Evolutionary conservation across 2,888 invertebrate genomes (phyloP), one percentile per base, ranked within the genome.

Genomic region (Pristionchus japonicus): DNA sequence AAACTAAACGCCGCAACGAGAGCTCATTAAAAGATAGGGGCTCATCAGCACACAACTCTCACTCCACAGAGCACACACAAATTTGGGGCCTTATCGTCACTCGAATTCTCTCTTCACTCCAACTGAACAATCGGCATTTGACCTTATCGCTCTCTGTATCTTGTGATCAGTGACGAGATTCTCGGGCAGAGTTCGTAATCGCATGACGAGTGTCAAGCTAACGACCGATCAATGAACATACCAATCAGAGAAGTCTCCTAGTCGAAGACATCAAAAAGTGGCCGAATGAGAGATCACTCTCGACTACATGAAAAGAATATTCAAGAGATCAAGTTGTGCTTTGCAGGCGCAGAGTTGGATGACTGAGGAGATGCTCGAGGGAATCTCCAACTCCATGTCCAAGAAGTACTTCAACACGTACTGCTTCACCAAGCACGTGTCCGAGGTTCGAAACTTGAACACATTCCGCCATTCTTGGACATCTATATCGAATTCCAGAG

Each of bases 391-490:
- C 3, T 94, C 95, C 88, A 90, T 96, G 57, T 94, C 96, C 4
- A 96, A 97, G 67, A 96, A 96, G 91, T 96, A 97, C 64, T 97
- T 98, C 0, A 98, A 98, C 93, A 97, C 98, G 0, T 98, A 98
- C 94, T 97, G 97, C 0, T 97, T 97, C 94, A 97, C 97, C 0
- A 98, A 98, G 95, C 96, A 97, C 89, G 94, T 98, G 90, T 97
- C 97, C 0, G 98, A 98, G 93, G 96, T 97, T 27, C 6, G 49
- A 31, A 47, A 52, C 52, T 43, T 43, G 43, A 43, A 11, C 43
- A 43, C 23, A 3, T 13, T 52, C 17, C 3, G 17, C 17, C 3
- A 11, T 52, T 52, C 3, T 17, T 52, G 3, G 17, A 52, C 17
- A 3, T 52, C 20, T 2, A 52, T 4, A 2, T 49, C 1, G 11